Conservation (phyloP, 2,888 invertebrate species). For the Latrodectus elegans region DNA sequence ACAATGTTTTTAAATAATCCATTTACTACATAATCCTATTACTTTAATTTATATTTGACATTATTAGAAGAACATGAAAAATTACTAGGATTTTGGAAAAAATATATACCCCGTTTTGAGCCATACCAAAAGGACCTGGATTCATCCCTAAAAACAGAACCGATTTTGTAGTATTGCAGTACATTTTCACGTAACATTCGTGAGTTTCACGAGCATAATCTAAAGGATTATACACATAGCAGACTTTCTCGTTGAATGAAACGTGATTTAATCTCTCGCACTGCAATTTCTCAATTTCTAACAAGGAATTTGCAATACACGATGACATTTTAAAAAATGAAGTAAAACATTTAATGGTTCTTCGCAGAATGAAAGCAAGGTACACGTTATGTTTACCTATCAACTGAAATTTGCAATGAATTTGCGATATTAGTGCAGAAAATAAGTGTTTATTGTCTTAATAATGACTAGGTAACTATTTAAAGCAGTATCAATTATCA, state of each 20-base stretch:
- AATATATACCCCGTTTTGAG: slow-evolving; percentile 87
- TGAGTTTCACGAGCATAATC: slow-evolving; percentile 88
- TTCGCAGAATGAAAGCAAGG: too few species aligned
- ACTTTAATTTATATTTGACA: too few species aligned
- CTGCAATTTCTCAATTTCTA: slow-evolving; percentile 64
- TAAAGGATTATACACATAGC: slow-evolving; percentile 88
- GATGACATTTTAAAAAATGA: too few species aligned
- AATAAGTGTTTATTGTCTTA: background rate
- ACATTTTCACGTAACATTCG: slow-evolving; percentile 83
- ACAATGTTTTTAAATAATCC: too few species aligned
- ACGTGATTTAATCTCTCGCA: slow-evolving; percentile 40
- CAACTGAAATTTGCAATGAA: background rate
- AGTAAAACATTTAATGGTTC: too few species aligned
- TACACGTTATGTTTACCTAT: too few species aligned
- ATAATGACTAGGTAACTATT: too few species aligned
- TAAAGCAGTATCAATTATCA: too few species aligned
- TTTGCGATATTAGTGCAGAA: background rate
- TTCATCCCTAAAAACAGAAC: slow-evolving; percentile 94
- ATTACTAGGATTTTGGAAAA: background rate
- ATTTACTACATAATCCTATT: too few species aligned
- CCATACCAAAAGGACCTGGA: slow-evolving; percentile 98
- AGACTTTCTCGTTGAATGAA: slow-evolving; percentile 77
- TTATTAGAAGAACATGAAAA: too few species aligned
- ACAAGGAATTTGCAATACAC: slow-evolving; percentile 20
- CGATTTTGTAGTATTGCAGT: slow-evolving; percentile 80